These are phyloP conservation scores for Acestrorhynchus altus DNA, from an alignment of 2,797 vertebrate species.

Conservation along the genomic window DNA sequence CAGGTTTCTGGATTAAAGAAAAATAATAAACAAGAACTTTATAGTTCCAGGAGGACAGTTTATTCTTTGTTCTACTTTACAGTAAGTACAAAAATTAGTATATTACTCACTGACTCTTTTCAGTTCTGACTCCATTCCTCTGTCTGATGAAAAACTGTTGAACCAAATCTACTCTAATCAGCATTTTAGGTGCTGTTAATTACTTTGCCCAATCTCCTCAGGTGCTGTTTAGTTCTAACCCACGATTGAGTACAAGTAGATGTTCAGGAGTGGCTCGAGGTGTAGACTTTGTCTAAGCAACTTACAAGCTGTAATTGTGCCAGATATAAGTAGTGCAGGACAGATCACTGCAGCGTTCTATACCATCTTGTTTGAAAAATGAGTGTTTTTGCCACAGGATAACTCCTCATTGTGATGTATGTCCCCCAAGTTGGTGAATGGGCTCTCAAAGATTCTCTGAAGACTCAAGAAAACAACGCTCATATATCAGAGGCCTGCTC, in stretches of 20 bases:
- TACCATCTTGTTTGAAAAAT: slow-evolving; percentile 29
- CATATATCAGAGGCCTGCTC: slow-evolving; percentile 47
- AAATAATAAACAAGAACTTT: too few relatives aligned
- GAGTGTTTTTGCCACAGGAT: slow-evolving; percentile 13
- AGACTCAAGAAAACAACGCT: slow-evolving; percentile 56
- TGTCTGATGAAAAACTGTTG: too few relatives aligned
- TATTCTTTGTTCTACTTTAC: too few relatives aligned
- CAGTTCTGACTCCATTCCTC: too few relatives aligned
- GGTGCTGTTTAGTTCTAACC: not conserved
- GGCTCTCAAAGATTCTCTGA: slow-evolving; percentile 36
- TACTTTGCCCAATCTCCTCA: too few relatives aligned
- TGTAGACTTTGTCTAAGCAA: not conserved
- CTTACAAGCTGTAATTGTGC: not conserved
- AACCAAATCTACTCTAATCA: too few relatives aligned
- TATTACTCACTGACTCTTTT: too few relatives aligned
- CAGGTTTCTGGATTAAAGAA: too few relatives aligned
- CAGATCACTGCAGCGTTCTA: slow-evolving; percentile 5
- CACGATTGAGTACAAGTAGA: not conserved
- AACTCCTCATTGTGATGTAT: slow-evolving; percentile 47
- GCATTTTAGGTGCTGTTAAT: too few relatives aligned
- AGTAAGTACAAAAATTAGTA: too few relatives aligned
- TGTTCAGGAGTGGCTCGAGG: not conserved
- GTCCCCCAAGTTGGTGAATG: slow-evolving; percentile 36
- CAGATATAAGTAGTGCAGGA: slow-evolving; percentile 8
- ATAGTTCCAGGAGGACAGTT: too few relatives aligned